These are phyloP conservation scores for Chymomyza caudatula DNA, from an alignment of 2,888 invertebrate species.

Conservation along the genomic window DNA sequence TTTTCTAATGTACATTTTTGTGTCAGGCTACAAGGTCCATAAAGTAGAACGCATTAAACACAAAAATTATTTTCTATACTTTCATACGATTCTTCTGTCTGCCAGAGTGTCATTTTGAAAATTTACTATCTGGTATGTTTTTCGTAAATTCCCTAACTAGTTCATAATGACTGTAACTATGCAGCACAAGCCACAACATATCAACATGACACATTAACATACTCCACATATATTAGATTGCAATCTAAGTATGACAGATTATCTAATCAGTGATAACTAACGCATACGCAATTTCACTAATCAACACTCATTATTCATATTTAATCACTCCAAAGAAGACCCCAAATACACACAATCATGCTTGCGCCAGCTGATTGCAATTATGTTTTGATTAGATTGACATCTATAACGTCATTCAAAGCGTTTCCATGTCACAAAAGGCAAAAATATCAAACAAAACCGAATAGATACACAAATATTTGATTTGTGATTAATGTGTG, in stretches of 20 bases:
- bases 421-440: neutral
- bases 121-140: no score
- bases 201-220: no score
- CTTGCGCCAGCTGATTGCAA: conserved; percentile 6
- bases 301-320: conserved; percentile 42
- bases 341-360: conserved; percentile 1
- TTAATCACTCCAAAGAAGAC: conserved; percentile 18
- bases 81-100: no score
- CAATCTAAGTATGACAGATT: neutral
- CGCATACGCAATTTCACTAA: conserved; percentile 32
- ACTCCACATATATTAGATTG: no score
- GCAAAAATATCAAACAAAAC: neutral
- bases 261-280: conserved; percentile 24
- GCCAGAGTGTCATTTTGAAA: no score
- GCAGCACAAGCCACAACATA: no score
- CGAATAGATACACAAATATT: neutral
- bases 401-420: neutral
- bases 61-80: no score
- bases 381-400: conserved; percentile 51
- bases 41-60: no score
- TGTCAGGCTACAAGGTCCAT: no score
- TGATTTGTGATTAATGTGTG: neutral
- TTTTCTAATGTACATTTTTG: no score
- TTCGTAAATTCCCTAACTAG: no score
- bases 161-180: no score